Base-by-base conservation (phyloP, 2,888 invertebrate species). In the Xestia rhomboidea region DNA sequence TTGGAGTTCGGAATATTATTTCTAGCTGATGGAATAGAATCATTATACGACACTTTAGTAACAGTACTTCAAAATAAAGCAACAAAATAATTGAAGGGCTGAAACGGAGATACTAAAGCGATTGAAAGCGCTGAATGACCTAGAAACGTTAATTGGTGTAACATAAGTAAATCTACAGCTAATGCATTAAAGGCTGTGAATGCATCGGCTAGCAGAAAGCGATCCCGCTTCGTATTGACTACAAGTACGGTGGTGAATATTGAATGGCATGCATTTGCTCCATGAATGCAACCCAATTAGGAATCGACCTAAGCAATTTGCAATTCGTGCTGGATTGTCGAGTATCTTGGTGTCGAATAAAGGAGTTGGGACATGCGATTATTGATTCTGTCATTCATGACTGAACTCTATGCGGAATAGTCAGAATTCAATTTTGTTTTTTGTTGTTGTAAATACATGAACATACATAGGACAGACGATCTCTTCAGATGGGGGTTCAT, bases 241-340 rank as follows among this genome's bases (percentile, higher is more conserved):
- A 74, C 51, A 34, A 27, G 60, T 44, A 30, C 24, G 34, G 46
- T 18, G 57, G 62, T 63, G 60, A 51, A 69, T 70, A 84, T 73
- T 79, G 74, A 87, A 75, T 73, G 67, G 54, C 46, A 63, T 79
- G 74, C 84, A 87, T 73, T 84, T 64, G 60, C 60, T 24, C 34
- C 44, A 24, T 87, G 84, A 84, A 79, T 87, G 75, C 63, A 72
- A 84, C 38, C 84, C 83, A 87, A 84, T 87, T 87, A 84, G 70
- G 67, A 60, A 75, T 87, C 70, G 75, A 73, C 11, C 60, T 46
- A 30, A 73, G 79, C 73, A 73, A 84, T 84, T 87, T 75, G 79
- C 72, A 70, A 79, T 84, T 54, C n/a, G 73, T 73, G 54, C 27
- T 57, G 71, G 41, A 68, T 76, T 76, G 68, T 49, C 38, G 57